Conservation (phyloP, 2,888 invertebrate genomes). For the Phengaris arion region DNA sequence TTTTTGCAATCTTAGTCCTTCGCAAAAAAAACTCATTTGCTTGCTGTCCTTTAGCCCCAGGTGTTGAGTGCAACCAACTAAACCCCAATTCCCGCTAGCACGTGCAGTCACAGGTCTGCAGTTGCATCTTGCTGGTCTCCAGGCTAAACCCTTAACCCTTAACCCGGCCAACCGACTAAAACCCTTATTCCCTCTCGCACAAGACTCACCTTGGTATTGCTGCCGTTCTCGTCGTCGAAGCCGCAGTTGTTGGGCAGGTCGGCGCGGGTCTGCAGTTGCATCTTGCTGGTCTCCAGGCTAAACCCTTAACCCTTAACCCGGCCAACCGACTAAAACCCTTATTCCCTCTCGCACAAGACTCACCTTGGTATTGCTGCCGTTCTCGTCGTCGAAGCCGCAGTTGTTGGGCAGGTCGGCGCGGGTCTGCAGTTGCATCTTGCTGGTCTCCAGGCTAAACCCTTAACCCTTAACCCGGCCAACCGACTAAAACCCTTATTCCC, state of each 20-base stretch:
- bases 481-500: background rate
- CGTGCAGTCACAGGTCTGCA: constrained; percentile 83
- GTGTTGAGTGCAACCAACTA: background rate
- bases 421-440: constrained; percentile 86
- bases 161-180: too few relatives aligned
- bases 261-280: constrained; percentile 82
- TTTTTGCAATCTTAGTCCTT: too few relatives aligned
- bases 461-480: too few relatives aligned
- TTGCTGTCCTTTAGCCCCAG: too few relatives aligned
- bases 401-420: constrained; percentile 89
- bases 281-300: background rate
- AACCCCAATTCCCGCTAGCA: background rate
- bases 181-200: background rate
- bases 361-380: constrained; percentile 97
- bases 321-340: background rate
- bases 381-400: constrained; percentile 94
- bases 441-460: constrained; percentile 89
- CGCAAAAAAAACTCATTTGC: too few relatives aligned
- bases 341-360: constrained; percentile 37
- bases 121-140: constrained; percentile 87
- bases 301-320: too few relatives aligned
- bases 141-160: too few relatives aligned
- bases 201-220: constrained; percentile 91
- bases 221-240: constrained; percentile 95
- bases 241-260: constrained; percentile 91